Base-by-base conservation (phyloP, 1,140 invertebrate species). In the Apis florea region DNA sequence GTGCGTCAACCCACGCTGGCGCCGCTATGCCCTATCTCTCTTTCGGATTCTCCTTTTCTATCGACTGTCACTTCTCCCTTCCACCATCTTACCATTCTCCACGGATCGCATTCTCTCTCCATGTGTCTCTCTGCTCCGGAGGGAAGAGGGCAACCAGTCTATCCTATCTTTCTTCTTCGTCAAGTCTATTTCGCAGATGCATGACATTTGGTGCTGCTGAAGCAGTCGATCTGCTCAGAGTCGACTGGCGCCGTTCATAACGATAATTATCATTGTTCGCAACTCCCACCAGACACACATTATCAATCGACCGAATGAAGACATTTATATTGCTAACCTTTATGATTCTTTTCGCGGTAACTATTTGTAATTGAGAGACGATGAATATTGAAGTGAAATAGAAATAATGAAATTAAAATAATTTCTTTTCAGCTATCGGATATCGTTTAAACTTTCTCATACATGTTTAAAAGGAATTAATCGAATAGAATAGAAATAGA, bases 1-100 rank as follows among this genome's bases (percentile, higher is more conserved):
- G 81, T 84, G 79, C 83, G 83, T 81, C 92, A 91, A 92, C 91
- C 91, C 91, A 93, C 92, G 91, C 92, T 92, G 92, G 92, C 92
- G 92, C 92, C 92, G 90, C 88, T 88, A 90, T 89, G 86, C 81
- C 89, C 88, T 82, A 83, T 89, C 87, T 83, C 80, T 89, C 89
- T 85, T 83, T 70, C 80, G 86, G 74, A 40, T 80, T 71, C 76
- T 63, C 79, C 70, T 79, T 73, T 66, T 72, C 58, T 61, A 63
- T 53, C 61, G 17, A 63, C 86, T 84, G 80, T 66, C 82, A 86
- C 59, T 59, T 77, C 54, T 64, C n/a, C 59, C 51, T 61, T 75
- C 24, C 73, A 53, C 63, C 12, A 24, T 56, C 58, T 70, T 61
- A 56, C 31, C 66, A 63, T 71, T 47, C 24, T 15, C 26, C 54